Evolutionary conservation across 2,113 vertebrate species (phyloP).

Genomic region (Triplophysa dalaica): DNA sequence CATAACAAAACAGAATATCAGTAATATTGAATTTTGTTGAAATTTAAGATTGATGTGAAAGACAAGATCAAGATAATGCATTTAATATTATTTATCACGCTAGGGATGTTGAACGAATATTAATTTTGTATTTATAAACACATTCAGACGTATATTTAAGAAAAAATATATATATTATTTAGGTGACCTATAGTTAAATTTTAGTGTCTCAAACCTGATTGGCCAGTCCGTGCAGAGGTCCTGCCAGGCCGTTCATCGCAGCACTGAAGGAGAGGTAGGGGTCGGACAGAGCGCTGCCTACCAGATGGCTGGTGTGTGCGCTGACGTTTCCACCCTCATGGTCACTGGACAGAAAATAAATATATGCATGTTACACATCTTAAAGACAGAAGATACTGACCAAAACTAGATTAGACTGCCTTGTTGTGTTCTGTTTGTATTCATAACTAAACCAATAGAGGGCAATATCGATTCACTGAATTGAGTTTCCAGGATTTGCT

Average conservation of each 20-base stretch:
- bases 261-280: constrained; percentile 93
- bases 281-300: constrained; percentile 92
- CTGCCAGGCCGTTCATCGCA: constrained; percentile 93
- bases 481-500: too few species aligned
- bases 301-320: constrained; percentile 93
- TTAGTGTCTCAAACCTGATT: constrained; percentile 83
- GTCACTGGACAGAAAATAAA: constrained; percentile 74
- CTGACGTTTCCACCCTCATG: constrained; percentile 95
- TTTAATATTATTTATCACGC: too few species aligned
- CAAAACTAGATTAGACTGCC: background rate
- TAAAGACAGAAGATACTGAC: too few species aligned
- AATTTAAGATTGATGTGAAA: too few species aligned
- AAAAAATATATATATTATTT: too few species aligned
- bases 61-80: too few species aligned
- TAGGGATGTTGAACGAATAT: too few species aligned
- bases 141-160: too few species aligned
- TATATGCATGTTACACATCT: too few species aligned
- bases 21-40: too few species aligned
- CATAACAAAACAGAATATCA: too few species aligned
- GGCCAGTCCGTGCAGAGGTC: constrained; percentile 92
- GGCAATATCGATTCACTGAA: background rate
- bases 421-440: background rate
- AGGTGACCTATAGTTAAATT: background rate
- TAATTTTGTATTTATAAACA: too few species aligned
- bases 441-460: background rate